Percentiles rank a stretch among this genome's conserved stretches.
phyloP scores from a whole-genome alignment of 2,113 vertebrate genomes.

The Macroglossus sobrinus region DNA sequence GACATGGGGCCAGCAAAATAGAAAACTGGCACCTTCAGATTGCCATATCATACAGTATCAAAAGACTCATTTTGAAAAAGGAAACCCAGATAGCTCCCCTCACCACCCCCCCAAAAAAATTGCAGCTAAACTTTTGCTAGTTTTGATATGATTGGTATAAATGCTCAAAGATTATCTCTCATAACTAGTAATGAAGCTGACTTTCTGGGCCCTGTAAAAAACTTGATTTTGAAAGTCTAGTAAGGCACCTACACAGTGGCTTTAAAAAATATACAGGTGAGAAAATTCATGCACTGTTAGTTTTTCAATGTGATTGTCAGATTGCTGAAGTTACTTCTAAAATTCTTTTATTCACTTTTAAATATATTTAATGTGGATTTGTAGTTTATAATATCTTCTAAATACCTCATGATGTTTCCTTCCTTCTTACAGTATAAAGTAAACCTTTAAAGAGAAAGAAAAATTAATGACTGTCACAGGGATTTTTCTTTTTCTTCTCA shows the following conservation, averaged over 20 bases:
- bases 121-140: slow-evolving; percentile 40
- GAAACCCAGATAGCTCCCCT: neutral
- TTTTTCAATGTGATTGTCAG: slow-evolving; percentile 19
- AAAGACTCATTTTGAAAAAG: slow-evolving; percentile 27
- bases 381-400: slow-evolving; percentile 6
- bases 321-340: slow-evolving; percentile 12
- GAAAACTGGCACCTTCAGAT: slow-evolving; percentile 30
- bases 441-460: slow-evolving; percentile 41
- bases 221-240: slow-evolving; percentile 31
- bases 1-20: slow-evolving; percentile 4
- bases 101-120: neutral
- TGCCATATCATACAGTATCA: slow-evolving; percentile 4
- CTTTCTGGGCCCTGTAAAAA: slow-evolving; percentile 38
- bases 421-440: slow-evolving; percentile 33
- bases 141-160: slow-evolving; percentile 25
- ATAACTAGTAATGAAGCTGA: slow-evolving; percentile 11
- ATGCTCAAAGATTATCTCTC: slow-evolving; percentile 21
- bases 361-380: slow-evolving; percentile 29
- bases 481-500: slow-evolving; percentile 41
- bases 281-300: neutral
- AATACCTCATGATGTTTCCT: slow-evolving; percentile 10
- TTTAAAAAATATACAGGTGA: slow-evolving; percentile 32
- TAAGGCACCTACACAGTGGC: neutral
- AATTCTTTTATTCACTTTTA: slow-evolving; percentile 17
- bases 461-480: slow-evolving; percentile 42